Base-by-base conservation (phyloP, 1,140 invertebrate species). In the Aricia agestis region DNA sequence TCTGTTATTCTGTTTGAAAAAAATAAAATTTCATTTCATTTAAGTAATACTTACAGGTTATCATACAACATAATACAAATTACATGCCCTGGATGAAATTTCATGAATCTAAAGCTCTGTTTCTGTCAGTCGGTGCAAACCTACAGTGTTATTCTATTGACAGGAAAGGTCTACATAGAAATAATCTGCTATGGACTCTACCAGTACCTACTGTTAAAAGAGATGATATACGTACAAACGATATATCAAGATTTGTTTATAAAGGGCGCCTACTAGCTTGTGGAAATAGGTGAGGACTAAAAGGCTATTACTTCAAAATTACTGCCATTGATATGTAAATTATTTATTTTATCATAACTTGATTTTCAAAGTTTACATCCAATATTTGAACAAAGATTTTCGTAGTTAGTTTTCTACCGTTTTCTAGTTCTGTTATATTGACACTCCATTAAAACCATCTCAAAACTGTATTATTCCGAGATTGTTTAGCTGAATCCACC, bases 71-170 rank as follows among this genome's bases (percentile, higher is more conserved):
- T 70, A 68, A 75, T 52, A 82, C 72, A 76, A 85, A 85, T 31
- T 91, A 87, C 68, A 91, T 91, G 83, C 89, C 89, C 32, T 90
- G 89, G 87, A 59, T 90, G 18, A 74, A 78, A 68, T 76, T 80
- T 31, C 68, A 81, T 45, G 74, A 80, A 18, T 82, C 85, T 17
- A 77, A 87, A 68, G 61, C 68, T 58, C 69, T 89, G 41, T 71
- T 83, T 9, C 36, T 88, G 19, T 78, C 87, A 11, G 72, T 86
- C 15, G 87, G 85, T 10, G 84, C 83, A 36, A 74, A 82, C 61
- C 71, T 91, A 11, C 69, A 69, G 52, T 86, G 84, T 68, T 87
- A 81, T 72, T 25, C 70, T 18, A 61, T 77, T 18, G 74, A 83
- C 32, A 82, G 69, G 32, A 82, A 78, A 68, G 81, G 81, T 9